Evolutionary conservation across 2,888 invertebrate species (phyloP), one percentile per base, ranked within the genome.

Genomic region (Bhutanitis thaidina): DNA sequence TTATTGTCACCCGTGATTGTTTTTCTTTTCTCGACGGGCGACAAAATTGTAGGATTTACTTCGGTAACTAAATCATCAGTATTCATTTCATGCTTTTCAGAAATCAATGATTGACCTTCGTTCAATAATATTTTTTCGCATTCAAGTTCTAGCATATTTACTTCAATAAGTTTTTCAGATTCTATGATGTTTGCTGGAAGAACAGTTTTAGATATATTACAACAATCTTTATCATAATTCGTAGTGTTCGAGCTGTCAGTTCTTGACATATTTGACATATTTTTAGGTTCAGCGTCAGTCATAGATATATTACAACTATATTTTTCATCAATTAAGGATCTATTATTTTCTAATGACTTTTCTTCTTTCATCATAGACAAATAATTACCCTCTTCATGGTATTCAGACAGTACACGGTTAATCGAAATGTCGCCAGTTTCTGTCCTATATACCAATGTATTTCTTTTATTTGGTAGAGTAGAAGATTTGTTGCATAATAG

Each of bases 11-110:
- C 47, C 20, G 62, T 43, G 39, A 61, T 56, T 1, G 63, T 64
- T 48, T 58, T 55, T 38, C 58, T 54, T 50, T 56, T 55, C 29
- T n/a, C n/a, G n/a, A n/a, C n/a, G 1, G 27, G 20, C 2, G 49
- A 10, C 7, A 51, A 20, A 40, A 60, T 58, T 1, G 66, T 57
- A 5, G 66, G 16, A n/a, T n/a, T n/a, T 14, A 60, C 59, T 56
- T 65, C 61, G 3, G 71, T 68, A 1, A 68, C 55, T 7, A 71
- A 71, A 40, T 36, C 46, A n/a, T 46, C 35, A 9, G 39, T 40
- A n/a, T n/a, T n/a, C n/a, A n/a, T n/a, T 10, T 13, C 7, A 9
- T 14, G 34, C 7, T 41, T 36, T 13, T 48, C 40, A 12, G 10
- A 13, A 9, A 12, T 32, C 34, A 7, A 1, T 12, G 10, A 9